A percentile compares a stretch with the other conserved stretches of the same genome.
Evolutionary conservation across 37 sponge, comb jelly and placozoan species (phyloP).

Genomic region (Geodia barretti): DNA sequence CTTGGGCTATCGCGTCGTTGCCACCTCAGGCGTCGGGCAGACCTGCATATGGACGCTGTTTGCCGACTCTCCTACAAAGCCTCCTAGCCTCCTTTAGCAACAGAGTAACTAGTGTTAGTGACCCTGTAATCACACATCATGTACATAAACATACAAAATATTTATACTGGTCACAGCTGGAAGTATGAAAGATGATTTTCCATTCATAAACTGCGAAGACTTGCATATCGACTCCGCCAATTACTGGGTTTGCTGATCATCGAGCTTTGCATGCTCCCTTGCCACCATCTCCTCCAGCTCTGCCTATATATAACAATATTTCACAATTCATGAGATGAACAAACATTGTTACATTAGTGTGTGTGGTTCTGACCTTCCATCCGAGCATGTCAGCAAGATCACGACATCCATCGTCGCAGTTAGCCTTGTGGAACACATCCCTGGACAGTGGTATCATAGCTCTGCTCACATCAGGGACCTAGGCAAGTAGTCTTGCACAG

Average conservation of each 20-base stretch:
- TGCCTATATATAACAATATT: slow-evolving; percentile 22
- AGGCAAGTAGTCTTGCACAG: no score
- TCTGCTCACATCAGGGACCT: no score
- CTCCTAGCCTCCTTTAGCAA: not conserved
- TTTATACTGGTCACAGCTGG: no score
- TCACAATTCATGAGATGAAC: no score
- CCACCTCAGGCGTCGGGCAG: slow-evolving; percentile 67
- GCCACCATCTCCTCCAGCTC: slow-evolving; percentile 15
- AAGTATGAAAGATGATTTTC: no score
- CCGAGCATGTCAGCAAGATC: slow-evolving; percentile 79
- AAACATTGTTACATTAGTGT: no score
- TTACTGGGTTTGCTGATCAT: not conserved
- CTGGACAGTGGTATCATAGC: no score
- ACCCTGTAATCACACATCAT: not conserved
- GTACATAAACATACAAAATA: no score
- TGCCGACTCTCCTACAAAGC: not conserved
- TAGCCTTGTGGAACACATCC: slow-evolving; percentile 80
- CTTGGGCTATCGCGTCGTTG: slow-evolving; percentile 53
- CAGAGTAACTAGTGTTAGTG: not conserved
- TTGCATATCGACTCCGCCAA: no score
- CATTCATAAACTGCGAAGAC: no score
- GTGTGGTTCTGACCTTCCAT: slow-evolving; percentile 67
- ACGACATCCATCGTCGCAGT: slow-evolving; percentile 84
- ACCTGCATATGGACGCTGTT: slow-evolving; percentile 82
- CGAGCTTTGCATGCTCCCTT: slow-evolving; percentile 26